These are phyloP conservation scores for Sciurus carolinensis DNA, from an alignment of 2,797 vertebrate species.

Conservation along the genomic window DNA sequence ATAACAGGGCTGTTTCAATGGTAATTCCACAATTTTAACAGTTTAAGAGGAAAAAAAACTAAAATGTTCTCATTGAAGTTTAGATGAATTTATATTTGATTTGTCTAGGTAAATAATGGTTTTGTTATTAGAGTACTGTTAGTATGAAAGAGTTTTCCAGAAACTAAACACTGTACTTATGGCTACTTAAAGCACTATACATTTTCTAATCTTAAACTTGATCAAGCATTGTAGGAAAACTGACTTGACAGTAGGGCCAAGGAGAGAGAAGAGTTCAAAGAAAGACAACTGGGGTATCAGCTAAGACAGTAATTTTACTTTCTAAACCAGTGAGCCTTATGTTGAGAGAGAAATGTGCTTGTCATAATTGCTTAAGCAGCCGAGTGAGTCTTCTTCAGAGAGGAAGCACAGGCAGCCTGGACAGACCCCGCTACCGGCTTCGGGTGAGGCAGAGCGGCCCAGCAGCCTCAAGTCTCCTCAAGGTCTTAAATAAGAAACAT, in stretches of 20 bases:
- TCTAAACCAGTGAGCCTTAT: neutral
- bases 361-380: neutral
- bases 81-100: neutral
- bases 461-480: conserved; percentile 64
- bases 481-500: conserved; percentile 77
- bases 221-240: neutral
- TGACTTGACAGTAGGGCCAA: neutral
- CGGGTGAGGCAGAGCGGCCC: neutral
- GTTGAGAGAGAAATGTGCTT: neutral
- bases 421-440: neutral
- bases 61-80: neutral
- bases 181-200: neutral
- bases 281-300: neutral
- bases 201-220: conserved; percentile 43
- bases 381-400: neutral
- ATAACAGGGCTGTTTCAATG: neutral
- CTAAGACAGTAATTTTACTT: neutral
- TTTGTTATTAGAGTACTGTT: neutral
- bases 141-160: neutral
- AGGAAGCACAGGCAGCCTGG: neutral
- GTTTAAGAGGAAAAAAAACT: neutral
- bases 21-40: neutral
- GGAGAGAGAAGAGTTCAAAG: neutral
- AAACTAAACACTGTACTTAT: neutral
- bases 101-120: conserved; percentile 19